Base-by-base conservation (phyloP, 2,888 invertebrate species). In the Heteromyza rotundicornis region DNA sequence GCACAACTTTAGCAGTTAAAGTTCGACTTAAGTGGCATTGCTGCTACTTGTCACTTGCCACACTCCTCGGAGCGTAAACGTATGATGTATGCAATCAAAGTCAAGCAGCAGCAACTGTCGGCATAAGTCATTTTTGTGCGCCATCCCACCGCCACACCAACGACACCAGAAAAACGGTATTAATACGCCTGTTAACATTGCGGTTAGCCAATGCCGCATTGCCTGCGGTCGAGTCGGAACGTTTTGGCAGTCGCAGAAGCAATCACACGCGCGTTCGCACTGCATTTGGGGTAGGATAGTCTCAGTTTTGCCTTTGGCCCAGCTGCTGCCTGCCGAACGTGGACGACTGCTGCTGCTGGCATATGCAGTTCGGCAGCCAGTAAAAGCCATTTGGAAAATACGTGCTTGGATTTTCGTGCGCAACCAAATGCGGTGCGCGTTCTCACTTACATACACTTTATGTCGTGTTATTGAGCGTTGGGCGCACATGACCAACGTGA, bases 371-470 rank as follows among this genome's bases (percentile, higher is more conserved):
- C 74, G 76, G n/a, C 77, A 76, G 73, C 74, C 74, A 77, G 71
- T 75, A 76, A 77, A 77, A 76, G 76, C 77, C 76, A 78, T 79
- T 78, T 75, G 75, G 74, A 68, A 78, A 73, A 70, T 78, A 78
- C 77, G 77, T 78, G 79, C 79, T 69, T 72, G 75, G 79, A 78
- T 79, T 79, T 78, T 66, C 66, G 57, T 62, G 63, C 27, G 52
- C 7, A 50, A n/a, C 19, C 19, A 17, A 14, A 50, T 24, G 52
- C 27, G 52, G n/a, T n/a, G 7, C 50, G 20, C 57, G 19, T n/a
- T 20, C 22, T 14, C 40, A 10, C 56, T 40, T 47, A 36, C 64
- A 35, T 62, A 53, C 63, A 61, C 62, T 65, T 57, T 50, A 50
- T 57, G 57, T 51, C 36, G 35, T 57, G 70, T 75, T 74, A 75